These are phyloP conservation scores for Plectrocnemia conspersa DNA, from an alignment of 1,140 invertebrate species.

Conservation along the genomic window DNA sequence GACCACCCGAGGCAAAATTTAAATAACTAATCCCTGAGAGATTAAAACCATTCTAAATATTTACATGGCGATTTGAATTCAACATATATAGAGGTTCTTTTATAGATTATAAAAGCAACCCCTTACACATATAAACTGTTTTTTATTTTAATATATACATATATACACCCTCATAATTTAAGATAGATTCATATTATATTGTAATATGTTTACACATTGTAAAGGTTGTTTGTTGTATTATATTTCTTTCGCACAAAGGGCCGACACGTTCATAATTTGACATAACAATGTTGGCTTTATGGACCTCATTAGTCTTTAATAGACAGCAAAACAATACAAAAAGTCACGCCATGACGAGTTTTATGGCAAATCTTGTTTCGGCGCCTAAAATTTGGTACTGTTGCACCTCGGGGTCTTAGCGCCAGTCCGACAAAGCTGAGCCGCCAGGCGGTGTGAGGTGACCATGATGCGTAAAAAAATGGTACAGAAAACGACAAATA, in stretches of 20 bases:
- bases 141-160: not conserved
- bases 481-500: not conserved
- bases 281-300: constrained; percentile 13
- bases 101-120: not conserved
- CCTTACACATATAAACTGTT: not conserved
- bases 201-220: no score
- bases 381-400: constrained; percentile 14
- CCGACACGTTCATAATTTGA: constrained; percentile 3
- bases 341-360: constrained; percentile 16
- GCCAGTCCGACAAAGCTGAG: constrained; percentile 15
- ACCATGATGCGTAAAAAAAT: constrained; percentile 11
- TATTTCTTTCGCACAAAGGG: not conserved
- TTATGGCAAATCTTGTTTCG: constrained; percentile 20
- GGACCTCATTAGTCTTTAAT: constrained; percentile 19
- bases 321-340: constrained; percentile 9
- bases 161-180: constrained; percentile 1
- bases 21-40: constrained; percentile 1
- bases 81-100: not conserved
- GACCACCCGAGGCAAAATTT: constrained; percentile 20
- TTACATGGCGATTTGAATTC: not conserved
- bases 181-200: no score
- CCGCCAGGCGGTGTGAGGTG: constrained; percentile 6
- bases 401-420: constrained; percentile 11
- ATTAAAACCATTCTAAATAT: not conserved
- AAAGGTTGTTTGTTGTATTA: not conserved